A percentile compares a stretch with the other conserved stretches of the same genome.
phyloP scores from a whole-genome alignment of 1,140 invertebrate genomes.

The Telenomus remus region DNA sequence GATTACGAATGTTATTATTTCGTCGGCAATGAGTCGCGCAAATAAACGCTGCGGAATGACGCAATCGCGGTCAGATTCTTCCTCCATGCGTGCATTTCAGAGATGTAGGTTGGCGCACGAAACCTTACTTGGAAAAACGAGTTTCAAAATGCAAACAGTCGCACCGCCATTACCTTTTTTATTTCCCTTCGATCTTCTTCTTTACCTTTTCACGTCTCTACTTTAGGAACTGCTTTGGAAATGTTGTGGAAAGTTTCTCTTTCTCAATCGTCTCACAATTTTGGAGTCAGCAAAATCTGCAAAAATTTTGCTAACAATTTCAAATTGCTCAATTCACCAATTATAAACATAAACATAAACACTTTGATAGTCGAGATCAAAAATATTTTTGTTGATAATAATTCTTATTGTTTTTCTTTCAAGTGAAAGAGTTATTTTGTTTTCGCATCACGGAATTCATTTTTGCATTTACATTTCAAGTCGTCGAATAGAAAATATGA shows the following conservation, averaged over 20 bases:
- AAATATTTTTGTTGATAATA: too few species aligned
- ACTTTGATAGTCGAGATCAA: too few species aligned
- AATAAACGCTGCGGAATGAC: constrained; percentile 23
- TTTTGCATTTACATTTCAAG: constrained; percentile 6
- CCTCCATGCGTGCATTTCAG: constrained; percentile 24
- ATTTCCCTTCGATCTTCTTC: not conserved
- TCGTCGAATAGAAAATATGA: constrained; percentile 5
- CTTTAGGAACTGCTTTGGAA: not conserved
- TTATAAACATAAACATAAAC: too few species aligned
- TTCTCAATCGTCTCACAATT: too few species aligned
- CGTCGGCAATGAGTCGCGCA: constrained; percentile 16
- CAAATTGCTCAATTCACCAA: too few species aligned
- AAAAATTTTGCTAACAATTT: too few species aligned
- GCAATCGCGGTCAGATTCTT: constrained; percentile 21
- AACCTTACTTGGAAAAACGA: constrained; percentile 28
- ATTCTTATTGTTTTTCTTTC: too few species aligned
- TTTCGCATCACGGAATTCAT: not conserved
- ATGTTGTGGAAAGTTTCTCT: too few species aligned
- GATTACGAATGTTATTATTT: constrained; percentile 37
- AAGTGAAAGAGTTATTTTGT: not conserved
- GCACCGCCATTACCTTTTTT: constrained; percentile 10
- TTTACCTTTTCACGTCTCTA: not conserved
- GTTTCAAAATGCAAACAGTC: constrained; percentile 8
- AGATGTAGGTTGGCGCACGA: constrained; percentile 1
- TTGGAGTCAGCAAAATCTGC: too few species aligned